phyloP scores from a whole-genome alignment of 2,113 vertebrate species.

The Nycticryphes semicollaris region DNA sequence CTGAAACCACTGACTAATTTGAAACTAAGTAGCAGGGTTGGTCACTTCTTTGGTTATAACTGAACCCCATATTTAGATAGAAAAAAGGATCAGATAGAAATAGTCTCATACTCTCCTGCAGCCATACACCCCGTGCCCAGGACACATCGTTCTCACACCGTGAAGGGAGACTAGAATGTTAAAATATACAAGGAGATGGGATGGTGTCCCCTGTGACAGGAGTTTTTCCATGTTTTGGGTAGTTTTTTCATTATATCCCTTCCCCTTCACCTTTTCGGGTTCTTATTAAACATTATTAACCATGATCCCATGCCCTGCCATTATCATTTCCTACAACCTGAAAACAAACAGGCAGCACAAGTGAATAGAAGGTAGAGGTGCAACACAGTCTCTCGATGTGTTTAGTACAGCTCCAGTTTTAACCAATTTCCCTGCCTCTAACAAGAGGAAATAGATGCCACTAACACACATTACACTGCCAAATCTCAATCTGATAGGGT shows the following conservation, averaged over 20 bases:
- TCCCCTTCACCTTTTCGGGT: neutral
- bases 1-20: neutral
- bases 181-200: neutral
- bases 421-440: neutral
- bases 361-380: neutral
- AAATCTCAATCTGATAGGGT: neutral
- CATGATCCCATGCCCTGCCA: neutral
- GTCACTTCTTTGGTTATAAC: neutral
- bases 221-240: neutral
- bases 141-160: neutral
- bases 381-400: rapidly evolving
- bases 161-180: neutral
- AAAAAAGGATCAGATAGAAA: neutral
- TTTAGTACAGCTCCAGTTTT: neutral
- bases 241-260: neutral
- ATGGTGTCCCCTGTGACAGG: neutral
- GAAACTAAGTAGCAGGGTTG: neutral
- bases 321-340: neutral
- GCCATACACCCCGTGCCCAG: neutral
- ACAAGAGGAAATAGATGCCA: neutral
- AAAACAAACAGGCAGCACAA: neutral
- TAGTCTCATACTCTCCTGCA: neutral
- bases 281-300: neutral
- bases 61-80: neutral
- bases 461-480: neutral